Conservation (phyloP, 2,797 vertebrate species). For the Sebastes kiyomatsui region DNA sequence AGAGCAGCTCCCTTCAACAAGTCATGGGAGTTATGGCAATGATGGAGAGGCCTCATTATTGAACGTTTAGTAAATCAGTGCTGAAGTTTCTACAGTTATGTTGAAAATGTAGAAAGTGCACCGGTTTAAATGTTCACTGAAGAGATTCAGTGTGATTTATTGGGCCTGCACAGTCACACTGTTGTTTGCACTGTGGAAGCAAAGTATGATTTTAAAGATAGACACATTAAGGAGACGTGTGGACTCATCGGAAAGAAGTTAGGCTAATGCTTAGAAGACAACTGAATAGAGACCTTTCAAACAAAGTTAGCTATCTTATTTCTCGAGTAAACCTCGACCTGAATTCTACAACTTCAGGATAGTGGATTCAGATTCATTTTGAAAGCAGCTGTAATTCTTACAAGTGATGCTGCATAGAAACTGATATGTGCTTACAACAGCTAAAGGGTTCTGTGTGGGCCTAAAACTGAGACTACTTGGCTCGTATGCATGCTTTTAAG, state of each 20-base stretch:
- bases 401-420: not conserved
- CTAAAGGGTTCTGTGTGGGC: not conserved
- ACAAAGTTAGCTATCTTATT: not conserved
- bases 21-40: slow-evolving; percentile 56
- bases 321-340: not conserved
- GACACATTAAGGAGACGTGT: not conserved
- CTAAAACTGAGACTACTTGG: not conserved
- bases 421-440: not conserved
- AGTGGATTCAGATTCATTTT: not conserved
- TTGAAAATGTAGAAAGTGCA: slow-evolving; percentile 27
- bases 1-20: slow-evolving; percentile 67
- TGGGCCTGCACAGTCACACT: not conserved
- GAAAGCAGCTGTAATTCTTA: not conserved
- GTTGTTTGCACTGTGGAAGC: not conserved
- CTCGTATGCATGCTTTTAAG: not conserved
- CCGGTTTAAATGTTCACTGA: slow-evolving; percentile 3
- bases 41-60: slow-evolving; percentile 59
- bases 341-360: not conserved
- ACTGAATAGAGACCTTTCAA: not conserved
- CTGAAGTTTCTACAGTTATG: slow-evolving; percentile 25
- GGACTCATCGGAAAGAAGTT: not conserved
- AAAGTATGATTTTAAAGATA: slow-evolving; percentile 11
- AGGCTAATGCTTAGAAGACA: not conserved
- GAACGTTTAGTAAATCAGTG: slow-evolving; percentile 52
- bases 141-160: slow-evolving; percentile 23